Evolutionary conservation across 2,113 vertebrate species (phyloP).

Genomic region (Ictalurus punctatus): DNA sequence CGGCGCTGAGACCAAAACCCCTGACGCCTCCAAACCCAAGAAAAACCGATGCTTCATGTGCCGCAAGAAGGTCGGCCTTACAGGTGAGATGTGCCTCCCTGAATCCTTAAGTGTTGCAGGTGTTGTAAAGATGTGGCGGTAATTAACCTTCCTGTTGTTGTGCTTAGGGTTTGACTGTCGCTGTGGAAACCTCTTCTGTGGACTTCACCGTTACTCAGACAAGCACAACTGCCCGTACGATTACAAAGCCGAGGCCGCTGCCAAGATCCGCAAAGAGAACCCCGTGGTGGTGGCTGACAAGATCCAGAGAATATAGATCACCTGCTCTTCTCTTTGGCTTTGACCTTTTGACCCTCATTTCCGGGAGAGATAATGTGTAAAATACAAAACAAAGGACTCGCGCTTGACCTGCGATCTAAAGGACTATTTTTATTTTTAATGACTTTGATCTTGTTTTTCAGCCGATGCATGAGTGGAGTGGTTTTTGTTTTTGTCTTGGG

Average conservation of each 20-base stretch:
- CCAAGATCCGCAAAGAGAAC: conserved; percentile 88
- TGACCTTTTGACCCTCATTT: conserved; percentile 53
- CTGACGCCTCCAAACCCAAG: conserved; percentile 74
- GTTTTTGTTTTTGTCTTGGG: conserved; percentile 46
- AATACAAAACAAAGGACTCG: conserved; percentile 54
- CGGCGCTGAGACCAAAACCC: conserved; percentile 64
- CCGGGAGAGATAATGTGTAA: conserved; percentile 38
- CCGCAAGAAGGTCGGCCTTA: conserved; percentile 85
- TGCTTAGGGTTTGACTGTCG: conserved; percentile 83
- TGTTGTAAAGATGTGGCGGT: too few species aligned
- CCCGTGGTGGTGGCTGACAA: conserved; percentile 84
- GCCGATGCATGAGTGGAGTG: conserved; percentile 59
- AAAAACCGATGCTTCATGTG: conserved; percentile 86
- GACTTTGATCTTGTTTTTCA: conserved; percentile 40
- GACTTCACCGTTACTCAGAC: conserved; percentile 85
- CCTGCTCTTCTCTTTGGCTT: background rate
- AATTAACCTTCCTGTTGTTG: background rate
- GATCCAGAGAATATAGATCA: conserved; percentile 86
- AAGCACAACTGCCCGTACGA: conserved; percentile 86
- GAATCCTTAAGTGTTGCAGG: fast-evolving
- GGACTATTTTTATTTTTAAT: conserved; percentile 55
- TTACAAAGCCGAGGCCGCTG: conserved; percentile 83
- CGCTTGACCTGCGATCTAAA: conserved; percentile 57
- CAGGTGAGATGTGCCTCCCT: conserved; percentile 68
- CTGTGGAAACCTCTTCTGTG: conserved; percentile 87